Evolutionary conservation across 2,797 vertebrate species (phyloP).

Genomic region (Fistularia tabacaria): DNA sequence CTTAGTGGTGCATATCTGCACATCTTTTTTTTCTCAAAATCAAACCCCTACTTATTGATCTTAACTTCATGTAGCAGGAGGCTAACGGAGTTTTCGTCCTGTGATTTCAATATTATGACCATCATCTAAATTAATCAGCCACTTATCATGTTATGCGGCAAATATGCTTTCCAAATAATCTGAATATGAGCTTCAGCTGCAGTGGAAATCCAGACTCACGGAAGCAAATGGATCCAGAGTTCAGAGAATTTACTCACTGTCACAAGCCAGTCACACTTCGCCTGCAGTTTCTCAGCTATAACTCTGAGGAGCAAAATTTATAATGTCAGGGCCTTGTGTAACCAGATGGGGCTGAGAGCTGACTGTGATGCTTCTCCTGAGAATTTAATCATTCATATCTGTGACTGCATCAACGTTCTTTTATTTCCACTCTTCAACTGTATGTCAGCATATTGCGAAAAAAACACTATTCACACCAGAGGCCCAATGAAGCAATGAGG

Average conservation of each 20-base stretch:
- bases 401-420: neutral
- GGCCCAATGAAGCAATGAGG: slow-evolving; percentile 4
- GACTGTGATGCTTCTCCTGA: slow-evolving; percentile 10
- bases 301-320: slow-evolving; percentile 26
- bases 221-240: slow-evolving; percentile 28
- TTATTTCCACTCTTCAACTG: slow-evolving; percentile 1
- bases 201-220: slow-evolving; percentile 14
- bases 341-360: slow-evolving; percentile 23
- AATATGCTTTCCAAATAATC: neutral
- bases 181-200: slow-evolving; percentile 9
- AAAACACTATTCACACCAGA: neutral
- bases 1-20: too few species aligned
- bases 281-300: slow-evolving; percentile 26
- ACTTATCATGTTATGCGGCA: too few species aligned
- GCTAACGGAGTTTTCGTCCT: too few species aligned
- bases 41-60: too few species aligned
- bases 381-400: slow-evolving; percentile 19
- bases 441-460: neutral
- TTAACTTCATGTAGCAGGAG: too few species aligned
- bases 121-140: too few species aligned
- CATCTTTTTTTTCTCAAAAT: too few species aligned
- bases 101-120: too few species aligned
- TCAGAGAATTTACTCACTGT: slow-evolving; percentile 37
- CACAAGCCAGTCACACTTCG: slow-evolving; percentile 36
- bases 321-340: slow-evolving; percentile 37